Base-by-base conservation (phyloP, 1,140 invertebrate genomes). In the Drosophila bipectinata region DNA sequence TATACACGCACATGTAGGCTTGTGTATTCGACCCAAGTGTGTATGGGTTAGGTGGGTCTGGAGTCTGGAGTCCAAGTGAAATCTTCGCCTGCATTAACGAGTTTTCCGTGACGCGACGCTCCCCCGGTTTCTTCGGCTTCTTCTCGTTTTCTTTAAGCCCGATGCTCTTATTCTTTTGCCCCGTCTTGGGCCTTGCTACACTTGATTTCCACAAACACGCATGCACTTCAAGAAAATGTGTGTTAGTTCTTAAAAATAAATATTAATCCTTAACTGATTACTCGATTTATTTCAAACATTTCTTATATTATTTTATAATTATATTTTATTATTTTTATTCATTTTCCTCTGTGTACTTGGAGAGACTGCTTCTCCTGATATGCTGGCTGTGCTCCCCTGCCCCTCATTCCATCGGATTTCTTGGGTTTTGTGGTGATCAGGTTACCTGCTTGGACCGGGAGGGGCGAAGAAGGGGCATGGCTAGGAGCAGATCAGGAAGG, bases 21-120 rank as follows among this genome's bases (percentile, higher is more conserved):
- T 28, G 26, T 28, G 21, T 30, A 54, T 9, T 58, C 7, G 41
- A 34, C 18, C 18, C 39, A 28, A 21, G 9, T 26, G 15, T 63
- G 68, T 81, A 52, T 75, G 64, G 62, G 77, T 87, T 69, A 77
- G 78, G 87, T 90, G 75, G 81, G 78, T 85, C 85, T 74, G 78
- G 21, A 21, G 21, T 21, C 21, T 21, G 21, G 64, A 69, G 49
- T 54, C 71, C 82, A 87, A 85, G 81, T 85, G 78, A 85, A 85
- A 85, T 85, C 82, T 85, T 85, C 63, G 82, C 81, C 82, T 87
- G 81, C 81, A 81, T 85, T 85, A 85, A 85, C 81, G 82, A 85
- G 81, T 85, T 85, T 85, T 85, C 81, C 81, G 81, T 85, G 81
- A 85, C 82, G 81, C 82, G 77, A 69, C 51, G 82, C 69, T 66